Conservation (phyloP, 2,797 vertebrate species). For the Ispidina lecontei region DNA sequence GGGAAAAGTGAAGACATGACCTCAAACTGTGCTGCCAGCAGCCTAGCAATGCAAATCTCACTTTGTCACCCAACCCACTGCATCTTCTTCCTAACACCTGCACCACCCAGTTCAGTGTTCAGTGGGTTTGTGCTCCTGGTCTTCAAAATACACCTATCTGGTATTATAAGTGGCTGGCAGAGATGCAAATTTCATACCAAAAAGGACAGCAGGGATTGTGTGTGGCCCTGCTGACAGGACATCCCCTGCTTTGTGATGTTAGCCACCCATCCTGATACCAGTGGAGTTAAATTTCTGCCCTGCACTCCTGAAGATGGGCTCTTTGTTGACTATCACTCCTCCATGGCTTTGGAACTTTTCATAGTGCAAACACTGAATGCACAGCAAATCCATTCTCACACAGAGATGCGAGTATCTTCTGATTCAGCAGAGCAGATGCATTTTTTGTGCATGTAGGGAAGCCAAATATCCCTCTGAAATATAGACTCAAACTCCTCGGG, state of each 20-base stretch:
- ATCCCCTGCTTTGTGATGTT: background rate
- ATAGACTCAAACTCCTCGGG: background rate
- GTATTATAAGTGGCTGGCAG: background rate
- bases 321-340: background rate
- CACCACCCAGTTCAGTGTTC: background rate
- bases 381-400: background rate
- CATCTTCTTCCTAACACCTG: background rate
- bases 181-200: background rate
- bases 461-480: background rate
- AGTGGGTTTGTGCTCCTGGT: background rate
- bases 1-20: background rate
- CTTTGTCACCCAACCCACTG: background rate
- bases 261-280: background rate
- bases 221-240: background rate
- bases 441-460: background rate
- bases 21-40: background rate
- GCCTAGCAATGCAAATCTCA: background rate
- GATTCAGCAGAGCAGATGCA: background rate
- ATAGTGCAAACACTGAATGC: background rate
- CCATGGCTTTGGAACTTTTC: background rate
- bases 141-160: fast-evolving
- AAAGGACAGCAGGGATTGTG: background rate
- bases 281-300: background rate
- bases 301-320: background rate
- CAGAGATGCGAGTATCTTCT: background rate